phyloP scores from a whole-genome alignment of 2,888 invertebrate genomes.

The Calameuta filiformis region DNA sequence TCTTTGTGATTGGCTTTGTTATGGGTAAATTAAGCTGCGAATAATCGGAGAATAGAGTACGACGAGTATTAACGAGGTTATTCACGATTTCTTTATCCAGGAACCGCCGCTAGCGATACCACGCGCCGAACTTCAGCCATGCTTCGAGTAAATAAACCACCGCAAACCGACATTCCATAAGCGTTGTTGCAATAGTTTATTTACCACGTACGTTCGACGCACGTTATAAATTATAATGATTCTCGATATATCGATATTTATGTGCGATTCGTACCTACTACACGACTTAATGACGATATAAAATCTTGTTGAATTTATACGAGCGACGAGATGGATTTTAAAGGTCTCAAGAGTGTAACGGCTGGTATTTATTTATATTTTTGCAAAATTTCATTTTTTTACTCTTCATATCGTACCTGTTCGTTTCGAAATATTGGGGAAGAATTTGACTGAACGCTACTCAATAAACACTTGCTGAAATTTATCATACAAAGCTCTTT shows the following conservation, averaged over 20 bases:
- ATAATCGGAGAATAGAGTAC: neutral
- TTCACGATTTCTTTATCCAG: neutral
- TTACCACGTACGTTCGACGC: neutral
- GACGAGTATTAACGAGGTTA: neutral
- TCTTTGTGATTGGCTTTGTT: neutral
- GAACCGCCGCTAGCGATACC: neutral
- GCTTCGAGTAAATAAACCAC: neutral
- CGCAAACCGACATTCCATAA: neutral
- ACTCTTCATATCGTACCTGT: neutral
- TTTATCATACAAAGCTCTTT: neutral
- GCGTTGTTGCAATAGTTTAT: neutral
- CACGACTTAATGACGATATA: neutral
- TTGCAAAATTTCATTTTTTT: neutral
- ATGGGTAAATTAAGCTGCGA: neutral
- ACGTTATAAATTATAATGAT: neutral
- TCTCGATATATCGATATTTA: neutral
- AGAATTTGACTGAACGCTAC: neutral
- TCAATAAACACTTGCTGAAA: neutral
- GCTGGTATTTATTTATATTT: neutral
- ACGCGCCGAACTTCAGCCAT: neutral
- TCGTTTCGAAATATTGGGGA: neutral
- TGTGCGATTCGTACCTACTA: neutral
- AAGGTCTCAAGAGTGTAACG: neutral
- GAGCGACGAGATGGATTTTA: neutral
- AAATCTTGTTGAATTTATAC: neutral